Evolutionary conservation across 92 coral and sea anemone species (phyloP).

Genomic region (Bergia puertoricense): DNA sequence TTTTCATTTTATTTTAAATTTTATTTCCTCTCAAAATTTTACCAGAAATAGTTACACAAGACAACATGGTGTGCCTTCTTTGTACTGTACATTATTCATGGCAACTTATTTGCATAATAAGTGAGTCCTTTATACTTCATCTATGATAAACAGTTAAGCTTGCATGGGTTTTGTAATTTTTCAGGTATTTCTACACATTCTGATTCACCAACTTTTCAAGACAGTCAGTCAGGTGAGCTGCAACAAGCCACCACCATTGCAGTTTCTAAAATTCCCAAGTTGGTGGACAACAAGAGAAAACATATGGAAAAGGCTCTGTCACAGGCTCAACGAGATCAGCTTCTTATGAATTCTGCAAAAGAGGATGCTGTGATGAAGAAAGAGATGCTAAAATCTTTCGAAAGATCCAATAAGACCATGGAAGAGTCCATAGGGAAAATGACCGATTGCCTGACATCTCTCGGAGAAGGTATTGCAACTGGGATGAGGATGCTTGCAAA

Average conservation of each 20-base stretch:
- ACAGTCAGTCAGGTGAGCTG: slow-evolving; percentile 12
- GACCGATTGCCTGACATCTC: slow-evolving; percentile 49
- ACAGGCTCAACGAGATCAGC: slow-evolving; percentile 54
- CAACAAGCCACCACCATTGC: slow-evolving; percentile 20
- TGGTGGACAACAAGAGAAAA: slow-evolving; percentile 43
- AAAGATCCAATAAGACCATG: slow-evolving; percentile 35
- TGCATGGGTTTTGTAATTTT: background rate
- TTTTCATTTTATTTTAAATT: too few species aligned
- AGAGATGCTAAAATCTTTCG: slow-evolving; percentile 41
- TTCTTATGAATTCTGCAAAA: slow-evolving; percentile 41
- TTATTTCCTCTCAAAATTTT: too few species aligned
- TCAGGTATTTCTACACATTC: slow-evolving; percentile 21
- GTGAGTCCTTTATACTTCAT: background rate
- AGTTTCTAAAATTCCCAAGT: slow-evolving; percentile 29
- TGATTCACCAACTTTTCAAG: background rate
- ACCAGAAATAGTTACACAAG: too few species aligned
- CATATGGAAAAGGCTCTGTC: slow-evolving; percentile 53
- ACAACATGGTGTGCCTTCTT: too few species aligned
- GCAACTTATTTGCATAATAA: too few species aligned
- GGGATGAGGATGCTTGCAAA: slow-evolving; percentile 49
- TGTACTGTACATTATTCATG: too few species aligned
- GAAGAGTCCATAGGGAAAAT: slow-evolving; percentile 31
- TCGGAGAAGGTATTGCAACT: slow-evolving; percentile 52
- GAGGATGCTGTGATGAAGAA: slow-evolving; percentile 42
- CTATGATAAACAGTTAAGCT: background rate